Percentiles rank a stretch among this genome's conserved stretches.
These are phyloP conservation scores for Aphidius colemani DNA, from an alignment of 2,888 invertebrate species.

Conservation along the genomic window DNA sequence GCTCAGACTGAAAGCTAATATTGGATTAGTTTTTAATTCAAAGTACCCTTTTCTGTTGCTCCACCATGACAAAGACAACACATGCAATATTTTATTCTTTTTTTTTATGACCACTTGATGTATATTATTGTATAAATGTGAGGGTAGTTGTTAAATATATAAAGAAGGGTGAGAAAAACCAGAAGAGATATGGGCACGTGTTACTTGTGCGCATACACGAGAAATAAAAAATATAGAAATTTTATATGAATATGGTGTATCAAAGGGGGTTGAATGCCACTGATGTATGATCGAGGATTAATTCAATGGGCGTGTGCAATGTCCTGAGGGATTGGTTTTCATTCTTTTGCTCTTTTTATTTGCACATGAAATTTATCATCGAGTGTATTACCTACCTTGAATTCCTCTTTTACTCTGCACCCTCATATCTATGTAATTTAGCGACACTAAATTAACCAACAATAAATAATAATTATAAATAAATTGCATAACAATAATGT, in stretches of 20 bases:
- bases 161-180: constrained; percentile 12
- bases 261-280: constrained; percentile 29
- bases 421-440: no score
- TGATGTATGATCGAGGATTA: constrained; percentile 48
- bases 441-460: no score
- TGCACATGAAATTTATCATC: constrained; percentile 6
- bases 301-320: constrained; percentile 43
- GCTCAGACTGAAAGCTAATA: constrained; percentile 42
- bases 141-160: not conserved
- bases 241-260: not conserved
- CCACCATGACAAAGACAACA: no score
- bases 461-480: no score
- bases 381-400: constrained; percentile 9
- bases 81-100: no score
- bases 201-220: constrained; percentile 23
- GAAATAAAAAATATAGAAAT: constrained; percentile 2
- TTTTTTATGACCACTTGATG: not conserved
- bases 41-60: constrained; percentile 22
- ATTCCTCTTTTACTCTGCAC: no score
- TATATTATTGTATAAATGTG: constrained; percentile 2
- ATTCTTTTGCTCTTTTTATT: constrained; percentile 17
- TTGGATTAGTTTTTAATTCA: constrained; percentile 55
- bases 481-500: constrained; percentile 14
- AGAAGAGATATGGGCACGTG: constrained; percentile 3
- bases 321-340: constrained; percentile 35